A percentile compares a stretch with the other conserved stretches of the same genome.
These are phyloP conservation scores for Pachyuromys duprasi DNA, from an alignment of 2,797 vertebrate genomes.

Conservation along the genomic window DNA sequence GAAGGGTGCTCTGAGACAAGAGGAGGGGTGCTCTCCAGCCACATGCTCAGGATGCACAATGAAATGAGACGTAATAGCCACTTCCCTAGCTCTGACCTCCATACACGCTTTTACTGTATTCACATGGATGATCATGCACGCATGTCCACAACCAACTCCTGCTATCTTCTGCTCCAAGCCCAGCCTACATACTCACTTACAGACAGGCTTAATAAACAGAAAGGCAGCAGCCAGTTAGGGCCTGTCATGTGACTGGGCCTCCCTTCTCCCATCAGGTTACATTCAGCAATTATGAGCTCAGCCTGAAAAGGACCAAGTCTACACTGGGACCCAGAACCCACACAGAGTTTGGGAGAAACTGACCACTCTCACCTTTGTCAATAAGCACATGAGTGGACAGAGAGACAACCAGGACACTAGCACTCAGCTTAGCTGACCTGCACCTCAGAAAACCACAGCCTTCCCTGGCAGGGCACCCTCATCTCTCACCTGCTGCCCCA, in stretches of 20 bases:
- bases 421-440: no score
- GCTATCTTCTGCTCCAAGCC: accelerated
- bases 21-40: not conserved
- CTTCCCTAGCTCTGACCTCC: not conserved
- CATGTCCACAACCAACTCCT: not conserved
- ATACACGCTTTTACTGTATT: accelerated
- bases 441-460: not conserved
- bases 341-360: not conserved
- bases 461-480: not conserved
- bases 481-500: no score
- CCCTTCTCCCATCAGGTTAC: not conserved
- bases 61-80: not conserved
- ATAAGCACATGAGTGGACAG: accelerated
- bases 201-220: accelerated
- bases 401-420: not conserved
- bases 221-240: accelerated
- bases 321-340: no score
- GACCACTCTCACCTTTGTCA: accelerated
- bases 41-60: not conserved
- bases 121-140: accelerated
- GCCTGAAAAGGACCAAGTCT: not conserved
- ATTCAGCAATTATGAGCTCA: accelerated
- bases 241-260: not conserved
- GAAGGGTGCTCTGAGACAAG: not conserved
- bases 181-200: not conserved